Conservation (phyloP, 2,797 vertebrate species). For the Gila robusta region DNA sequence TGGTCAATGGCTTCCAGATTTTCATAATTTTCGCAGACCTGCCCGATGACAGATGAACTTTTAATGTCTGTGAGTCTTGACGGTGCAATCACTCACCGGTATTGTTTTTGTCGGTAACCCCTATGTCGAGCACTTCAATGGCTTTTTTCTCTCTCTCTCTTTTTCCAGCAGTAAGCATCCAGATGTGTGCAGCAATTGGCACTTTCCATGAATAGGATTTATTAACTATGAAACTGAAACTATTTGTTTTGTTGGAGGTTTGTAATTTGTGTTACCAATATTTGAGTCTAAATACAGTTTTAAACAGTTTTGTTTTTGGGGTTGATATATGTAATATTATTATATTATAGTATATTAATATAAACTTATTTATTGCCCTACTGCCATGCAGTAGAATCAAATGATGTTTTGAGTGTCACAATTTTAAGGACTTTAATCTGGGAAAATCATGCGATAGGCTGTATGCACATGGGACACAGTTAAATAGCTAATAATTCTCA, state of each 20-base stretch:
- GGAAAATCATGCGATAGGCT: background rate
- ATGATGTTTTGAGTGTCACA: background rate
- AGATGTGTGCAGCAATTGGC: conserved; percentile 43
- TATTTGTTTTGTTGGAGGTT: background rate
- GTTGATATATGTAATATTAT: background rate
- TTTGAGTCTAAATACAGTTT: background rate
- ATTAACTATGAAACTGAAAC: background rate
- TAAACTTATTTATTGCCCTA: background rate
- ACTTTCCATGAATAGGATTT: background rate
- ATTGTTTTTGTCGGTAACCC: conserved; percentile 65
- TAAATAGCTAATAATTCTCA: background rate
- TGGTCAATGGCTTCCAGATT: conserved; percentile 66
- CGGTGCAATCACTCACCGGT: conserved; percentile 62
- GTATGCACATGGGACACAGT: background rate
- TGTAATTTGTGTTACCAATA: background rate
- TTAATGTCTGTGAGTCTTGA: conserved; percentile 63
- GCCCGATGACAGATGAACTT: conserved; percentile 63
- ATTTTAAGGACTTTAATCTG: background rate
- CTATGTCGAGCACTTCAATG: conserved; percentile 53
- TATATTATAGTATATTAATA: background rate
- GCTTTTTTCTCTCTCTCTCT: conserved; percentile 36
- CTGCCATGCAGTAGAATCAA: background rate
- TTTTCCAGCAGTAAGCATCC: conserved; percentile 33
- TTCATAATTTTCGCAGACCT: conserved; percentile 57
- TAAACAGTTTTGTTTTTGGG: background rate